phyloP scores from a whole-genome alignment of 1,140 invertebrate genomes.

The Brevipalpus yothersi region DNA sequence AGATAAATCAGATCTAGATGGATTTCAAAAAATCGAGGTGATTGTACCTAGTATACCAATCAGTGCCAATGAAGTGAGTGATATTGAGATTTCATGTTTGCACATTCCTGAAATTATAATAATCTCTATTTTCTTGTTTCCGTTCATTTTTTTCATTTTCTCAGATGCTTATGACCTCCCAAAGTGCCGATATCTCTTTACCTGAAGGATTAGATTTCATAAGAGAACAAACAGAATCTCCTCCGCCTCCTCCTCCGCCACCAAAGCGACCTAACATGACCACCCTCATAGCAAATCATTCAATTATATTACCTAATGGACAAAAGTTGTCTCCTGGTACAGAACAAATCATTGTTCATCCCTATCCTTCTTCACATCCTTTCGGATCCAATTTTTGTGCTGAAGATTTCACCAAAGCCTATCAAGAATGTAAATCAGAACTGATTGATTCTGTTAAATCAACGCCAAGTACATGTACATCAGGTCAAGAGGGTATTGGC shows the following conservation, averaged over 20 bases:
- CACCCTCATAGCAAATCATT: neutral
- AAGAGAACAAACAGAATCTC: neutral
- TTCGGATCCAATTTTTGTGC: neutral
- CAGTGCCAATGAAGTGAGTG: conserved; percentile 1
- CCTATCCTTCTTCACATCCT: conserved; percentile 2
- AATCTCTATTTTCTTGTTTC: neutral
- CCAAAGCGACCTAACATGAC: conserved; percentile 5
- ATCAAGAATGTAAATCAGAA: too few species aligned
- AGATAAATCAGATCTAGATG: too few species aligned
- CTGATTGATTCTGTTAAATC: too few species aligned
- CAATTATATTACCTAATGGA: conserved; percentile 8
- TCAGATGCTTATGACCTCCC: neutral
- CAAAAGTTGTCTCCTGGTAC: conserved; percentile 6
- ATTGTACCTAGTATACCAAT: neutral
- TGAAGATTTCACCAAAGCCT: neutral
- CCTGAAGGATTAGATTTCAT: neutral
- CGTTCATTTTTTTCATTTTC: neutral
- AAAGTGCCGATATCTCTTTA: neutral
- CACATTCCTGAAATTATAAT: neutral
- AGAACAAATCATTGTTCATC: conserved; percentile 9
- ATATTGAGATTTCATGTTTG: neutral
- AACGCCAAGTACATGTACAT: too few species aligned
- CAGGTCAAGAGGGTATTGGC: too few species aligned
- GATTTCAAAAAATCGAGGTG: neutral
- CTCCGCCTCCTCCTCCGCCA: conserved; percentile 5